Evolutionary conservation across 2,797 vertebrate genomes (phyloP).

Genomic region (Poeciliopsis paucimaculata): DNA sequence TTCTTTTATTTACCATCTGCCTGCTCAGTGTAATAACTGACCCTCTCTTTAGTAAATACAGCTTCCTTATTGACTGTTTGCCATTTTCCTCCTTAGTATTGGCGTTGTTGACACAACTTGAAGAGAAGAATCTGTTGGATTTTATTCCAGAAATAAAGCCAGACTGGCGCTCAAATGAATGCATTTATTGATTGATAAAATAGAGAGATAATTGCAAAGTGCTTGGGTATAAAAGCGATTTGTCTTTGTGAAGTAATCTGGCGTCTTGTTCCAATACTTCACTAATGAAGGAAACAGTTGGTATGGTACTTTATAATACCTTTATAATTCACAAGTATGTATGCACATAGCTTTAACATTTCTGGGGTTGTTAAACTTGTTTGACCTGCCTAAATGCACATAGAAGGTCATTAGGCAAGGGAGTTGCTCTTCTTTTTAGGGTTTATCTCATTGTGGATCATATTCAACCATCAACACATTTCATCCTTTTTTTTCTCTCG

Average conservation of each 20-base stretch:
- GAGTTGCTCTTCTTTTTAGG: slow-evolving; percentile 6
- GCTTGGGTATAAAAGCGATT: background rate
- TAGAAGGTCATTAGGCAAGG: background rate
- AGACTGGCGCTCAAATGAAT: background rate
- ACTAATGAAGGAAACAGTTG: background rate
- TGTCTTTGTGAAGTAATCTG: background rate
- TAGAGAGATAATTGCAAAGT: background rate
- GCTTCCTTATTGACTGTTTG: slow-evolving; percentile 39
- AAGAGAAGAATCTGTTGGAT: slow-evolving; percentile 6
- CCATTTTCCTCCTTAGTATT: slow-evolving; percentile 10
- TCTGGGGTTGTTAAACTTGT: background rate
- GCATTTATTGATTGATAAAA: background rate
- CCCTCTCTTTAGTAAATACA: slow-evolving; percentile 49
- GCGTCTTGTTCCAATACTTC: background rate
- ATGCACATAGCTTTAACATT: background rate
- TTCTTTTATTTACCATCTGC: slow-evolving; percentile 41
- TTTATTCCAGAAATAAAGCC: slow-evolving; percentile 8
- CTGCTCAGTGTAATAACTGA: slow-evolving; percentile 53
- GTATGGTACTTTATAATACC: background rate
- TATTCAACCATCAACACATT: slow-evolving; percentile 5
- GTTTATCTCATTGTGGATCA: slow-evolving; percentile 1
- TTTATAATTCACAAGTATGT: background rate
- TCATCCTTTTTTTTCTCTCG: slow-evolving; percentile 5
- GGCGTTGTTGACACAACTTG: slow-evolving; percentile 31
- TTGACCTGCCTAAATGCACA: background rate